Base-by-base conservation (phyloP, 2,113 vertebrate genomes). In the Tragelaphus buxtoni region DNA sequence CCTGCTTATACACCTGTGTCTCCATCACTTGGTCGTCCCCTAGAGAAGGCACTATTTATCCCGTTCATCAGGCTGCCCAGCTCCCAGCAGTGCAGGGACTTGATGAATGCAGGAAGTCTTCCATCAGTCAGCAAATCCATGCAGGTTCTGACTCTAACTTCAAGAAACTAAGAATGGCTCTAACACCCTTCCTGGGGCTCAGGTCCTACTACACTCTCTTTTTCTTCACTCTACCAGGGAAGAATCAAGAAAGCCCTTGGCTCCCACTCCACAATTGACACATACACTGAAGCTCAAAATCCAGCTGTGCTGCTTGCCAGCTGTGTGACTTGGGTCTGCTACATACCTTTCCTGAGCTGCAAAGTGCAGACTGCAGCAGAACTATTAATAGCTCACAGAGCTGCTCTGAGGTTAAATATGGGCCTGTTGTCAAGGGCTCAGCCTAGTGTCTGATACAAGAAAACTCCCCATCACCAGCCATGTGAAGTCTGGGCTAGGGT, bases 21-120 rank as follows among this genome's bases (percentile, higher is more conserved):
- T 81, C 17, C 17, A 42, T 14, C 2, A 26, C 49, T 77, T 4
- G 1, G 9, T 13, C 3, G 1, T 17, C 7, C 35, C 5, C 32
- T 56, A 11, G 39, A 79, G 60, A 51, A 60, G 11, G 7, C 32
- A 18, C 20, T 9, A 12, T 74, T n/a, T 35, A 49, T 90, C 56
- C 63, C 14, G 2, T n/a, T 77, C 42, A 39, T 51, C 79, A 55
- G 22, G 11, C 24, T n/a, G n/a, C 56, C 12, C 60, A 24, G 32
- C 35, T 30, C 45, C 20, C 30, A 28, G 76, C 42, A 77, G 18
- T 13, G 5, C 17, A 32, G 39, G 47, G 5, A 7, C 24, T 63
- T 26, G 2, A 42, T 69, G 14, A 88, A 47, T 51, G 7, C 65
- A 88, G 69, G 87, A 95, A 94, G 60, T 9, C 1, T 28, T 55